Base-by-base conservation (phyloP, 2,888 invertebrate species). In the Aplocera efformata region DNA sequence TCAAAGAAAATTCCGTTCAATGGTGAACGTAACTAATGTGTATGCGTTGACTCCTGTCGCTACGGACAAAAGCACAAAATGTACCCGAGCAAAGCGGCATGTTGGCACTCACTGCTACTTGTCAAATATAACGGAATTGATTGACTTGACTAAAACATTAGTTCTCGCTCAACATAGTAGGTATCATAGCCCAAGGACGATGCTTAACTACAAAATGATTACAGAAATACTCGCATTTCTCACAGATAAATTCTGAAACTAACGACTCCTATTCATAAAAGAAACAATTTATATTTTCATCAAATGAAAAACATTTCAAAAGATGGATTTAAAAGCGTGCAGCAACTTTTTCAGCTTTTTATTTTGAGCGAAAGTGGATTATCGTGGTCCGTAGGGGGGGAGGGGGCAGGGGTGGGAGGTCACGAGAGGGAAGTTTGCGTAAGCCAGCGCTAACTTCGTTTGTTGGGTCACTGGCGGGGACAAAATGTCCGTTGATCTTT, bases 311-410 rank as follows among this genome's bases (percentile, higher is more conserved):
- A 32, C 41, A 33, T 49, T 47, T 44, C 41, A 39, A 36, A 42
- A 52, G 48, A 47, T 38, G 41, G 46, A 52, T 52, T 52, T 48
- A 41, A 53, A 49, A 51, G 44, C 39, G 40, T 35, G 30, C 33
- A 47, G 42, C 43, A 41, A 53, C 53, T 64, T 65, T 65, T 60
- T 53, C 58, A 52, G 59, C 60, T 67, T 73, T 66, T 62, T 65
- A 66, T 74, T 75, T 63, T 57, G 54, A 57, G 58, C 70, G 74
- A 76, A 84, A 84, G 73, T 77, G 82, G 80, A 84, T 84, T 85
- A 84, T 74, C 52, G 35, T 42, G 29, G 58, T 69, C 82, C 69
- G 76, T 26, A 6, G 43, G 53, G 54, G 56, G 52, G 39, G 47
- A 52, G 51, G 54, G 55, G 63, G 56, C 43, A 46, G 52, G 47